These are phyloP conservation scores for Formica selysi DNA, from an alignment of 1,140 invertebrate genomes.

Conservation along the genomic window DNA sequence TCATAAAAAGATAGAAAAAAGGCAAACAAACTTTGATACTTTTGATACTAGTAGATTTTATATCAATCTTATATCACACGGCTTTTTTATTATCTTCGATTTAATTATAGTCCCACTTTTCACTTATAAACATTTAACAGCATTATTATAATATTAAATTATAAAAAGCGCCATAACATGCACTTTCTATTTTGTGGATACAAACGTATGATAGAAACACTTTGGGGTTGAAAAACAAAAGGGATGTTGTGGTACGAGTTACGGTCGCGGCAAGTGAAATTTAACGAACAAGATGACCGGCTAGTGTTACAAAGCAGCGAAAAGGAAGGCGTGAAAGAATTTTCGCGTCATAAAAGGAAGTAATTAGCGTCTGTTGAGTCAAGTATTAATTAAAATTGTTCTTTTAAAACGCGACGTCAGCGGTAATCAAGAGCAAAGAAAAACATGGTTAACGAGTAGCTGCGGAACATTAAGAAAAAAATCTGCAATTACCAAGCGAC, in stretches of 20 bases:
- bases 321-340: conserved; percentile 60
- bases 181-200: not conserved
- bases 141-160: conserved; percentile 20
- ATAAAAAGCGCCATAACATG: not conserved
- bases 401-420: conserved; percentile 50
- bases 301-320: conserved; percentile 67
- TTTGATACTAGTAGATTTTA: no score
- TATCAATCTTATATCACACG: not conserved
- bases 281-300: conserved; percentile 69
- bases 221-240: conserved; percentile 17
- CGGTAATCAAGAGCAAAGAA: conserved; percentile 50
- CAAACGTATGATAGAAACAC: not conserved
- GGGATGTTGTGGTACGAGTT: conserved; percentile 16
- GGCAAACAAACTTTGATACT: no score
- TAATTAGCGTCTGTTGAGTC: conserved; percentile 70
- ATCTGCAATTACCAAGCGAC: not conserved
- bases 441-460: conserved; percentile 48
- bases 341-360: conserved; percentile 33
- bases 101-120: not conserved
- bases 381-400: conserved; percentile 72
- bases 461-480: conserved; percentile 15
- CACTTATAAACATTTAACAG: not conserved
- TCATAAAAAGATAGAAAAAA: no score
- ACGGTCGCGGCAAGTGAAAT: conserved; percentile 58
- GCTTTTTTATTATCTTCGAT: not conserved